phyloP scores from a whole-genome alignment of 2,888 invertebrate species.

The Cerastoderma edule region DNA sequence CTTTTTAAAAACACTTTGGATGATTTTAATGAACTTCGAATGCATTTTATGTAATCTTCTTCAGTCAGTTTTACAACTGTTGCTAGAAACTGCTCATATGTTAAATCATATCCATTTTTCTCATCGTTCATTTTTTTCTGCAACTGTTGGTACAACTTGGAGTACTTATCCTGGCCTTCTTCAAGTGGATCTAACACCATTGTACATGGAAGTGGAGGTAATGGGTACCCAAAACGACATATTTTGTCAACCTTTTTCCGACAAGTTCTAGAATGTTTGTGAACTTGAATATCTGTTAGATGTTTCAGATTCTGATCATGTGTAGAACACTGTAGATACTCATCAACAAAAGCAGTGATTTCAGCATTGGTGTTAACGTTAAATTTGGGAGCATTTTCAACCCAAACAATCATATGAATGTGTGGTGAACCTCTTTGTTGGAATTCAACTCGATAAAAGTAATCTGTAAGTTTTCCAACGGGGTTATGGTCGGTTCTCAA shows the following conservation, averaged over 20 bases:
- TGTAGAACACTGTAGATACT: too few species aligned
- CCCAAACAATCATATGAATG: constrained; percentile 49
- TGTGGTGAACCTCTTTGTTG: constrained; percentile 56
- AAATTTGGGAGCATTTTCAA: constrained; percentile 38
- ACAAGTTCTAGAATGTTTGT: constrained; percentile 36
- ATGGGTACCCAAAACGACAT: constrained; percentile 44
- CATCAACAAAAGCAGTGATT: constrained; percentile 35
- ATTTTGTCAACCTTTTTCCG: constrained; percentile 32
- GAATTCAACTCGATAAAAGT: constrained; percentile 55
- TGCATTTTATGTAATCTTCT: constrained; percentile 39
- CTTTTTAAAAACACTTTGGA: constrained; percentile 55
- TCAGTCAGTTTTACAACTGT: constrained; percentile 38
- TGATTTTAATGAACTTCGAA: constrained; percentile 31
- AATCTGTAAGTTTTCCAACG: constrained; percentile 48
- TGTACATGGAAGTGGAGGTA: constrained; percentile 37
- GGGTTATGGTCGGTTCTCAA: constrained; percentile 16
- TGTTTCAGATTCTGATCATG: too few species aligned
- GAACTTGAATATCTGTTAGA: constrained; percentile 20
- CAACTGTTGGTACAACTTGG: neutral
- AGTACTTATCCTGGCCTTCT: neutral
- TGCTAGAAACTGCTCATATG: constrained; percentile 28
- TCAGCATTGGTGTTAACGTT: neutral
- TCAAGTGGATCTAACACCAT: constrained; percentile 35
- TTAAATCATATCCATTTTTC: constrained; percentile 10
- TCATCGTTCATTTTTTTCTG: constrained; percentile 6